Conservation (phyloP, 2,888 invertebrate species). For the Thera obeliscata region DNA sequence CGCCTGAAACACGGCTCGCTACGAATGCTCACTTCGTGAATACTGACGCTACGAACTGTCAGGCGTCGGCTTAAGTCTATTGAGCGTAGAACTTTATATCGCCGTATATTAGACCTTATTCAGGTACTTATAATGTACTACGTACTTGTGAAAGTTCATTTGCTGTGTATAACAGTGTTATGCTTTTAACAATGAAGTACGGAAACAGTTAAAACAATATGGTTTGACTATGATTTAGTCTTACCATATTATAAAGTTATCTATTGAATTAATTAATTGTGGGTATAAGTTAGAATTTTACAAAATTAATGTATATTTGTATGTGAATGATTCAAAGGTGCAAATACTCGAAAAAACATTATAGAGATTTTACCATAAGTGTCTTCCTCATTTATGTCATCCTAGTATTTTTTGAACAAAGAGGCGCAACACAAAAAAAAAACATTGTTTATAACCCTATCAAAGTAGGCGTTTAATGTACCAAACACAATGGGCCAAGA, state of each 20-base stretch:
- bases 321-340: background rate
- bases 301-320: background rate
- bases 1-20: background rate
- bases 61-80: constrained; percentile 33
- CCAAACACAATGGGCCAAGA: constrained; percentile 47
- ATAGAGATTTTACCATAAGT: no score
- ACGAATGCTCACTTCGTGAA: background rate
- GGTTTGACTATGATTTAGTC: background rate
- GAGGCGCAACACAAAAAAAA: constrained; percentile 30
- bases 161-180: constrained; percentile 12
- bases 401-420: background rate
- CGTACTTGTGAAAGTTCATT: constrained; percentile 22
- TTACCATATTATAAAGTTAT: background rate
- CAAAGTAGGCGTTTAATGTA: constrained; percentile 52
- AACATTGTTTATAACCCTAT: constrained; percentile 40
- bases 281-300: background rate
- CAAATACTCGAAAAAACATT: background rate
- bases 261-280: constrained; percentile 13
- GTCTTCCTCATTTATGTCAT: no score
- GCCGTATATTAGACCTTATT: constrained; percentile 10
- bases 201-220: constrained; percentile 3
- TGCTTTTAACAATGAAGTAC: constrained; percentile 20
- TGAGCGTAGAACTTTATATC: constrained; percentile 17
- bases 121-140: constrained; percentile 2
- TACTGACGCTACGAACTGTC: no score